Conservation (phyloP, 1,140 invertebrate species). For the Dreissena polymorpha region DNA sequence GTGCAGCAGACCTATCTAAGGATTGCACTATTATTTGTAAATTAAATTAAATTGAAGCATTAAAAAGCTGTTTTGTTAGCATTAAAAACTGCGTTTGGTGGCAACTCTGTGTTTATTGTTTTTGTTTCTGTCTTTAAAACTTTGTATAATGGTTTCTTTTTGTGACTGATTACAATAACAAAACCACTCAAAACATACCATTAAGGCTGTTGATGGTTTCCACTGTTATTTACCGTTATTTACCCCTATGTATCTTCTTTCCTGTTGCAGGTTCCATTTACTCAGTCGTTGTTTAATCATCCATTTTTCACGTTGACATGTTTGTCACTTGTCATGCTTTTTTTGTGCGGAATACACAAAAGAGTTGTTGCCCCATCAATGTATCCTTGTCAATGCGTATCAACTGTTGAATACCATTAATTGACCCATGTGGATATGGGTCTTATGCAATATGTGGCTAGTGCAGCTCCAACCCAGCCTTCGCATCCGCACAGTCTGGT, state of each 20-base stretch:
- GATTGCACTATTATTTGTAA: too few relatives aligned
- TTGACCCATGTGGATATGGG: neutral
- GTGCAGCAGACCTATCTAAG: too few relatives aligned
- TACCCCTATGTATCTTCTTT: slow-evolving; percentile 18
- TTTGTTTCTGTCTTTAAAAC: too few relatives aligned
- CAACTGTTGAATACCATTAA: neutral
- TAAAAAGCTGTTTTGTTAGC: too few relatives aligned
- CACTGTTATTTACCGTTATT: too few relatives aligned
- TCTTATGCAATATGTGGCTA: neutral
- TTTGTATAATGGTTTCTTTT: too few relatives aligned
- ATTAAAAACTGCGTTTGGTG: too few relatives aligned
- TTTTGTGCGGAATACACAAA: slow-evolving; percentile 95
- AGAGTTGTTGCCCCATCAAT: slow-evolving; percentile 97
- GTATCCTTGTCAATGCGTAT: slow-evolving; percentile 77
- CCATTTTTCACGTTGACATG: slow-evolving; percentile 97
- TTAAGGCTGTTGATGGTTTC: too few relatives aligned
- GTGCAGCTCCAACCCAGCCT: neutral
- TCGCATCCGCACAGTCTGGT: neutral
- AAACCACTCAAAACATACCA: too few relatives aligned
- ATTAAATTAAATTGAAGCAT: too few relatives aligned
- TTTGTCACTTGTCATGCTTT: slow-evolving; percentile 91
- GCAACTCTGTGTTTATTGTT: too few relatives aligned
- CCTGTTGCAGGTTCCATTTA: slow-evolving; percentile 85
- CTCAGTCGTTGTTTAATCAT: slow-evolving; percentile 95
- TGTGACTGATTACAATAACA: too few relatives aligned